Base-by-base conservation (phyloP, 2,888 invertebrate species). In the Piscicola geometra region DNA sequence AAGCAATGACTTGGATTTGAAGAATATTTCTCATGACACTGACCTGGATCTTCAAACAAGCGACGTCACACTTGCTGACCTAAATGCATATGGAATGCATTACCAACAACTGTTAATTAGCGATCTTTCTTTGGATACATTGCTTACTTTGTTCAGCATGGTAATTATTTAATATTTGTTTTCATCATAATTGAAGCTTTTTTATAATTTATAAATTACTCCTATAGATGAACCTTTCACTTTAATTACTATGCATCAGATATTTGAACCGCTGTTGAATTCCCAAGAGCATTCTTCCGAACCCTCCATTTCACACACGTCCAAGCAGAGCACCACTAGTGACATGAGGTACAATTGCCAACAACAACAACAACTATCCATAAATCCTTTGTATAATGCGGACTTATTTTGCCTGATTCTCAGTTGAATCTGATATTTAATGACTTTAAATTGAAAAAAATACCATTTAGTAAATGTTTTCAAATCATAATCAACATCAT, bases 211-310 rank as follows among this genome's bases (percentile, higher is more conserved):
- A n/a, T n/a, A n/a, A n/a, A n/a, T 15, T 21, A 47, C 50, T 47
- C 50, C 50, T 15, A 15, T 9, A 47, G 21, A 47, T 47, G 50
- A 47, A n/a, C 50, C 21, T 47, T 21, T 15, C 21, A 47, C 9
- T 47, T 15, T 47, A 47, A 9, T 47, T 15, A 47, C 9, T 15
- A 47, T 47, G 50, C 50, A 47, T 21, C 50, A 64, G 64, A n/a
- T 64, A 15, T 64, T 64, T 25, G n/a, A 12, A 28, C 64, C 64
- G 25, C 9, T n/a, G 12, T 9, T 64, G n/a, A 64, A n/a, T 64
- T 64, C 12, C 64, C 64, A 64, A 64, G 64, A 64, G n/a, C 64
- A 64, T 64, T 15, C n/a, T 12, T 21, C 25, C 9, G 64, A n/a
- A 12, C 9, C n/a, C 25, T 15, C 25, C 12, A 25, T 15, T 21